Percentiles rank a stretch among this genome's conserved stretches.
Evolutionary conservation across 2,888 invertebrate species (phyloP).

Genomic region (Eilema griseolum): DNA sequence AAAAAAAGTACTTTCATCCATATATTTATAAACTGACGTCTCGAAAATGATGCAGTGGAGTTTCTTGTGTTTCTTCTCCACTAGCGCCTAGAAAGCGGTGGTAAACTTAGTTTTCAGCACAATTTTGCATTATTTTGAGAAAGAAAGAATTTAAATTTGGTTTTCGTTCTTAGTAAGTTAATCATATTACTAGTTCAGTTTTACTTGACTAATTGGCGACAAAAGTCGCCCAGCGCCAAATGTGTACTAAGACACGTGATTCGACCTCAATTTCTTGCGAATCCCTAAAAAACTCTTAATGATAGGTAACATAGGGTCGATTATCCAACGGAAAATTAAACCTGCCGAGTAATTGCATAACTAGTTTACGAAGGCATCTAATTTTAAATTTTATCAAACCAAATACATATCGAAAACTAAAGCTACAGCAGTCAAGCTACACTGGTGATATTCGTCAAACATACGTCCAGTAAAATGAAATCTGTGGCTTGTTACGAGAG

Average conservation of each 20-base stretch:
- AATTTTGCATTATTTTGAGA: too few species aligned
- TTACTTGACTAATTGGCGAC: neutral
- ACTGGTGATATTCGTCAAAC: slow-evolving; percentile 35
- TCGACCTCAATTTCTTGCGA: neutral
- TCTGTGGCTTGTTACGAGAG: slow-evolving; percentile 27
- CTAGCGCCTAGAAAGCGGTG: too few species aligned
- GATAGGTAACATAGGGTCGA: neutral
- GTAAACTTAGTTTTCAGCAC: too few species aligned
- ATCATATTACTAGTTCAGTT: too few species aligned
- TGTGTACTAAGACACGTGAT: neutral
- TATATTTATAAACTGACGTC: too few species aligned
- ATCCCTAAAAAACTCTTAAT: neutral
- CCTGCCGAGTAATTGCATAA: slow-evolving; percentile 2
- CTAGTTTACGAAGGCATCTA: slow-evolving; percentile 36
- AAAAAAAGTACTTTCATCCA: too few species aligned
- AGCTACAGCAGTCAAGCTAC: slow-evolving; percentile 31
- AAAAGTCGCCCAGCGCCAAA: neutral
- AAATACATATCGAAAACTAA: slow-evolving; percentile 18
- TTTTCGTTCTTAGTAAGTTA: neutral
- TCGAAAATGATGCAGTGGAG: too few species aligned
- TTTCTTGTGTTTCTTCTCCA: too few species aligned
- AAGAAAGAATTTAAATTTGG: too few species aligned
- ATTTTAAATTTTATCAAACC: slow-evolving; percentile 27
- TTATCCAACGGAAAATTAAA: neutral
- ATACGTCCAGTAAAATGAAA: slow-evolving; percentile 26